Base-by-base conservation (phyloP, 1,140 invertebrate species). In the Chironomus striatipennis region DNA sequence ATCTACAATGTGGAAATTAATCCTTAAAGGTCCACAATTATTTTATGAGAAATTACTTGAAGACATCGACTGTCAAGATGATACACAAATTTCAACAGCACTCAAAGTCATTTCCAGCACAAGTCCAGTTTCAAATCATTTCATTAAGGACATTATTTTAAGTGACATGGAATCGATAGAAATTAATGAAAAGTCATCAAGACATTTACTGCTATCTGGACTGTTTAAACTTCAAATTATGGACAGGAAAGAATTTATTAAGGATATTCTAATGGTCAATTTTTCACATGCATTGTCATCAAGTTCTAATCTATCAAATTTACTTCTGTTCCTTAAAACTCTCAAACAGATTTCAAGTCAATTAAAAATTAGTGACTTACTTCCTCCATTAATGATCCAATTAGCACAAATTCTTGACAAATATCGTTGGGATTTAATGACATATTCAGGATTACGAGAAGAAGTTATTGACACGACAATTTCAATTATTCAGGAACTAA, bases 391-490 rank as follows among this genome's bases (percentile, higher is more conserved):
- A 4, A 10, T 77, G 10, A 42, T 77, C 1, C 76, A 76, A 75
- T 64, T 64, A 0, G 77, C 75, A 17, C 75, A 77, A 64, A 74
- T 78, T 24, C 74, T 77, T 74, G 77, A 78, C 10, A 74, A 76
- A 42, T 74, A 74, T 5, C 73, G 77, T 43, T 78, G 77, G 77
- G 75, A 77, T 76, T 57, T 78, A 15, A 73, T 75, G 47, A 77
- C 75, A 2, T 78, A 75, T 43, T 74, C 76, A 6, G 74, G 76
- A 74, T 5, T 42, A 74, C 42, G 64, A 0, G 74, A 70, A 20
- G 24, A 12, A 18, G 70, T 74, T 70, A 64, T 74, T 8, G 42
- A 34, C 21, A 73, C 74, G 18, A 75, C 75, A 43, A 77, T 76
- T 47, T 21, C 73, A 73, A 75, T 77, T 73, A 76, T 78, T 42